Evolutionary conservation across 2,113 vertebrate species (phyloP), one percentile per base, ranked within the genome.

Genomic region (Myotis davidii): DNA sequence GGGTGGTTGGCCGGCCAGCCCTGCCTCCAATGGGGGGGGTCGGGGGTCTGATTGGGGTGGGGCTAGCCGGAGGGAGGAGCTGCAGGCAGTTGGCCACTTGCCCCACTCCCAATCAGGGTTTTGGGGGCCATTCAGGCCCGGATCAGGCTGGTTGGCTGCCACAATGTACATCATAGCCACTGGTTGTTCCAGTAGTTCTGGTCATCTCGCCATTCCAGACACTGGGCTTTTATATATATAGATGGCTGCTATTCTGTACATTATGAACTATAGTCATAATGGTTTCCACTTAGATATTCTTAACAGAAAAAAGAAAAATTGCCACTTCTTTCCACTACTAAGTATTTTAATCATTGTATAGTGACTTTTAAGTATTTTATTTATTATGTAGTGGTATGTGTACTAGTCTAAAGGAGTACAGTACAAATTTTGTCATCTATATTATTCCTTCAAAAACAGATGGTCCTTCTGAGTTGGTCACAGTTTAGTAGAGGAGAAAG

Each of bases 351-450:
- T 61, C 72, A 67, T 87, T 69, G 39, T 52, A 64, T 42, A 45
- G 11, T 79, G 29, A 76, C 42, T 77, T 85, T 61, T 76, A 69
- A 76, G 21, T 85, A n/a, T 77, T 88, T 85, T 77, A 84, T 23
- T 65, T 78, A 64, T 90, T 72, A 65, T 42, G 50, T n/a, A 39
- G 20, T 87, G 39, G 18, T 85, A 64, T 29, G 9, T 48, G 86
- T 45, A 54, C 52, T 61, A 64, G 17, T 74, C 48, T 87, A 91
- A 73, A 81, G 59, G 34, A 85, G 9, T 69, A 88, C 4, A 54
- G 74, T 89, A 67, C 6, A 83, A 8, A 73, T 78, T 52, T 90
- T 90, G n/a, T 88, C 79, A 89, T 85, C 48, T 92, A 50, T n/a
- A 52, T 34, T 88, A 56, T 92, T 89, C 25, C 25, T 93, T 85